Evolutionary conservation across 1,140 invertebrate species (phyloP), one percentile per base, ranked within the genome.

Genomic region (Mycetomoellerius zeteki): DNA sequence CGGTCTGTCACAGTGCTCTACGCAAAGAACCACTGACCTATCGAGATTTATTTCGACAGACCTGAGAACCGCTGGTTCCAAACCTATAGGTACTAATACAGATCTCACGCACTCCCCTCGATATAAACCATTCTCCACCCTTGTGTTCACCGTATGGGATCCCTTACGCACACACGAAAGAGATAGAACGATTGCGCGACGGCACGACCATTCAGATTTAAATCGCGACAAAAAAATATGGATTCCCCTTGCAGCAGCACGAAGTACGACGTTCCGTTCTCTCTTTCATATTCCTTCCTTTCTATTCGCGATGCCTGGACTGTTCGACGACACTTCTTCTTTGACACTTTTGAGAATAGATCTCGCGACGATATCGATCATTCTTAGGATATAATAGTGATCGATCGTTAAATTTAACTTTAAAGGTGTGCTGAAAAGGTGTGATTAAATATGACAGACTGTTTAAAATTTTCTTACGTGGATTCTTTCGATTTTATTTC

Each of bases 21-120:
- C 24, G 19, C 24, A 69, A 73, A 73, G 80, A 60, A 73, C 33
- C 67, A 47, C 80, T 82, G 67, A 21, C 16, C 24, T 30, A 19
- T 10, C 16, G 54, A 33, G 65, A 72, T 82, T 72, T 58, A 19
- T 47, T 16, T 30, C n/a, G 37, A 24, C 24, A 12, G 50, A 60
- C 8, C 91, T 95, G 94, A 95, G 94, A 93, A 87, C 88, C 93
- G 85, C 93, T 93, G 94, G 71, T 87, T 54, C 58, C 90, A 85
- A 90, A 89, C 88, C 91, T 92, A 92, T 93, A 91, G 91, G 92
- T 92, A 94, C 94, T 95, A 95, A 95, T 95, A 94, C 94, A 95
- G 94, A 95, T 95, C 94, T 95, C 94, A 95, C 94, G 93, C 93
- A 93, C 92, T 93, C 94, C 94, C 94, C 93, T 93, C 91, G 89